A percentile compares a stretch with the other conserved stretches of the same genome.
Conservation (phyloP, 1,140 invertebrate species). For the Drosophila nigromelanica region DNA sequence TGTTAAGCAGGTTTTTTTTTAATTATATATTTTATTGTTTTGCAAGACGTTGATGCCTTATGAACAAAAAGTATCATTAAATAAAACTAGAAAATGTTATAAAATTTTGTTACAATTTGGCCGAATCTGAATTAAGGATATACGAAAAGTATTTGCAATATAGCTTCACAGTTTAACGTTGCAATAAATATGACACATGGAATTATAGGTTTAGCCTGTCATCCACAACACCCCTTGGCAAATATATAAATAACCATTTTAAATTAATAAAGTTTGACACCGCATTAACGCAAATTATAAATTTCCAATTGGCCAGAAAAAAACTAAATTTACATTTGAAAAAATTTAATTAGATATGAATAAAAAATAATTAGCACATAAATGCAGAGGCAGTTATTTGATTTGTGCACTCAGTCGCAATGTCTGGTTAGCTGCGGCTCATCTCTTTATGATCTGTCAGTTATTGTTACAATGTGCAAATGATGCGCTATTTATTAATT, state of each 20-base stretch:
- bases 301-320: slow-evolving; percentile 2
- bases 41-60: too few relatives aligned
- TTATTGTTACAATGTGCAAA: slow-evolving; percentile 44
- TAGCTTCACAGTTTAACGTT: too few relatives aligned
- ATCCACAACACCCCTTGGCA: not conserved
- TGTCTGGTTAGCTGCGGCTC: slow-evolving; percentile 25
- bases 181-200: too few relatives aligned
- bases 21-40: too few relatives aligned
- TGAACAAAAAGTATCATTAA: too few relatives aligned
- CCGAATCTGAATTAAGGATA: too few relatives aligned
- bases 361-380: slow-evolving; percentile 72
- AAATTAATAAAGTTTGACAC: slow-evolving; percentile 8
- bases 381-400: slow-evolving; percentile 67
- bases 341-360: slow-evolving; percentile 75
- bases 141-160: too few relatives aligned
- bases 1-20: too few relatives aligned
- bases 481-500: slow-evolving; percentile 78
- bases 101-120: too few relatives aligned
- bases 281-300: not conserved
- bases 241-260: not conserved
- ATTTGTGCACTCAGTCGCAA: slow-evolving; percentile 55
- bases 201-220: too few relatives aligned
- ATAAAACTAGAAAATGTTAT: too few relatives aligned
- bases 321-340: slow-evolving; percentile 8
- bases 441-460: slow-evolving; percentile 18